Percentiles rank a stretch among this genome's conserved stretches.
These are phyloP conservation scores for Teleogryllus oceanicus DNA, from an alignment of 2,888 invertebrate species.

Conservation along the genomic window DNA sequence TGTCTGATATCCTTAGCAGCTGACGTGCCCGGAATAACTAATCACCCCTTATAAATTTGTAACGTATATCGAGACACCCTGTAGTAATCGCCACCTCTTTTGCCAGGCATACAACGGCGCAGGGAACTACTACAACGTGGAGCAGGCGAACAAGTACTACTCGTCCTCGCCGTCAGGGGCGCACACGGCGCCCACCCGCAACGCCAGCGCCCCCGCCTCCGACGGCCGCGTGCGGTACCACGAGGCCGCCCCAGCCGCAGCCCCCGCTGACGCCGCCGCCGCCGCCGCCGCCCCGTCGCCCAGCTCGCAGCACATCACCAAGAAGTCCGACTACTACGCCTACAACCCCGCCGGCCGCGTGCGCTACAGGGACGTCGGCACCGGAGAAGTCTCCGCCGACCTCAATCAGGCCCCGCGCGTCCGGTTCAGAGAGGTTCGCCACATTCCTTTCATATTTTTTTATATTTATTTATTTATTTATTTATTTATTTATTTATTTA, in stretches of 20 bases:
- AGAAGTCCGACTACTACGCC: slow-evolving; percentile 18
- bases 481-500: too few species aligned
- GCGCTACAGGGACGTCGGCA: slow-evolving; percentile 30
- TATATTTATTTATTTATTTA: too few species aligned
- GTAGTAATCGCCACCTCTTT: too few species aligned
- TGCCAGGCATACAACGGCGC: too few species aligned
- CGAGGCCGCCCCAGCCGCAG: neutral
- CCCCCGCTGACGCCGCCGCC: neutral
- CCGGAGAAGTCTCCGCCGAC: slow-evolving; percentile 30
- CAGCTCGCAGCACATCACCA: neutral
- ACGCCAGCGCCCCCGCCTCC: neutral
- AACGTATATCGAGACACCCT: too few species aligned
- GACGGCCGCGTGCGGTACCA: neutral
- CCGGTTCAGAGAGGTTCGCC: neutral
- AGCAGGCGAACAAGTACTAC: neutral
- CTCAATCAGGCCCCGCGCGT: neutral
- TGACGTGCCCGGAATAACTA: too few species aligned
- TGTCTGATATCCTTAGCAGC: too few species aligned
- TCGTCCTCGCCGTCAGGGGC: slow-evolving; percentile 20
- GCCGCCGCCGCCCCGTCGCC: slow-evolving; percentile 21
- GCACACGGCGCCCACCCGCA: slow-evolving; percentile 23
- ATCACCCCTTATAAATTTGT: too few species aligned
- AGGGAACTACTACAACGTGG: neutral
- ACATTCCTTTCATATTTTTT: too few species aligned
- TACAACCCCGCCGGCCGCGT: slow-evolving; percentile 30